Evolutionary conservation across 1,140 invertebrate species (phyloP).

Genomic region (Phymastichus coffea): DNA sequence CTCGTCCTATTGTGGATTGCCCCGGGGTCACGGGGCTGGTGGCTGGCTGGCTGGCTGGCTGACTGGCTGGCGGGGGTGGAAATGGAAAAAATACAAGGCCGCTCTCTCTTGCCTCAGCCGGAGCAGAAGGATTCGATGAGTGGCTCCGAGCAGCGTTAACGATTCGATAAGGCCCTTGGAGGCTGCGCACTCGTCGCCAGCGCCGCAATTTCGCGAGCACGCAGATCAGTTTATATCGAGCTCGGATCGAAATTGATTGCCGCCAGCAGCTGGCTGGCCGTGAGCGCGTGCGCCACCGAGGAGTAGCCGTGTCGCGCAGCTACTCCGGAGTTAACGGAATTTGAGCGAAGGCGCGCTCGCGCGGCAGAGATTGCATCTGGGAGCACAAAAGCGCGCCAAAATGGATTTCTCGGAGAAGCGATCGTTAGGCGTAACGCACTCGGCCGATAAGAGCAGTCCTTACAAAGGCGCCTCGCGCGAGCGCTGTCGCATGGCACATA

Average conservation of each 20-base stretch:
- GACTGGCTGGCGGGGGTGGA: neutral
- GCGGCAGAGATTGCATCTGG: no score
- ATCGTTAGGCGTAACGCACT: conserved; percentile 1
- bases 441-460: neutral
- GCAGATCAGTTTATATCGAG: no score
- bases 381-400: no score
- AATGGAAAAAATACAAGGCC: conserved; percentile 4
- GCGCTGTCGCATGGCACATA: neutral
- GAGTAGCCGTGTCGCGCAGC: no score
- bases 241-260: no score
- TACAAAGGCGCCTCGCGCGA: neutral
- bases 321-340: no score
- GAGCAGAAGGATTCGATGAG: conserved; percentile 14
- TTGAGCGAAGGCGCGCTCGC: no score
- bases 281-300: no score
- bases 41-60: no score
- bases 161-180: neutral
- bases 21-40: conserved; percentile 29
- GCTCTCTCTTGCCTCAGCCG: neutral
- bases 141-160: conserved; percentile 4
- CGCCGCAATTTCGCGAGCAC: no score
- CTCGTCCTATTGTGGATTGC: conserved; percentile 27
- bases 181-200: no score
- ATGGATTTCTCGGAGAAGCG: neutral
- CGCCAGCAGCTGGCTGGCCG: no score